phyloP scores from a whole-genome alignment of 2,797 vertebrate species.

The Chaenodraco wilsoni region DNA sequence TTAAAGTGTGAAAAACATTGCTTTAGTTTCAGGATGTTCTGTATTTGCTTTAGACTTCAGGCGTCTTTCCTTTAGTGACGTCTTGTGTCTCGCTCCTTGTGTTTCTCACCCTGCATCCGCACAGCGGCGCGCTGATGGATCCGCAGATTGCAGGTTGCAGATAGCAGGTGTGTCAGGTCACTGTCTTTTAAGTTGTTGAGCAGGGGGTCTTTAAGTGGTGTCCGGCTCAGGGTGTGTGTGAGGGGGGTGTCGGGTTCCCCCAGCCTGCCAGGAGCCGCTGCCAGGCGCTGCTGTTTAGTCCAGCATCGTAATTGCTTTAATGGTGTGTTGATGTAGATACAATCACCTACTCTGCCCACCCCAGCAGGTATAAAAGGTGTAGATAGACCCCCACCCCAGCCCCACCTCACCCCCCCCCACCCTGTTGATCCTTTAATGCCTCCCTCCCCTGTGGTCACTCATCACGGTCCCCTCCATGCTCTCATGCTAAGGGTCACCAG shows the following conservation, averaged over 20 bases:
- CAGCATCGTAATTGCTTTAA: constrained; percentile 85
- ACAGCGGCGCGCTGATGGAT: constrained; percentile 50
- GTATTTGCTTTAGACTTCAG: neutral
- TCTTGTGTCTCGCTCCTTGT: neutral
- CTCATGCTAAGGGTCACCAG: constrained; percentile 81
- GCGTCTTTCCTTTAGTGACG: neutral
- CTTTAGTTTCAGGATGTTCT: neutral
- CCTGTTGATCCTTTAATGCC: constrained; percentile 77
- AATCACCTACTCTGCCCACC: constrained; percentile 85
- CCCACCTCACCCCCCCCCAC: constrained; percentile 48
- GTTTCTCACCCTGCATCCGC: constrained; percentile 34
- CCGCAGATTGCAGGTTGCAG: constrained; percentile 77
- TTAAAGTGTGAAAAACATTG: neutral
- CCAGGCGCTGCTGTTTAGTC: constrained; percentile 74
- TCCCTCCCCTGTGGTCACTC: constrained; percentile 79
- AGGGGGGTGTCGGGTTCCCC: constrained; percentile 72
- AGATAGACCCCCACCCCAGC: constrained; percentile 64
- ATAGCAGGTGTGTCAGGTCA: constrained; percentile 78
- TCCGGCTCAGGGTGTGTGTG: constrained; percentile 56
- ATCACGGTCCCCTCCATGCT: constrained; percentile 65
- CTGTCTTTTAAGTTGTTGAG: constrained; percentile 77
- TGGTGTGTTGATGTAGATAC: constrained; percentile 87
- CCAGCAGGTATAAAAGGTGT: constrained; percentile 82
- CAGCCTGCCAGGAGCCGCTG: constrained; percentile 74
- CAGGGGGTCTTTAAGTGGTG: constrained; percentile 74